Evolutionary conservation across 2,113 vertebrate species (phyloP).

Genomic region (Piliocolobus tephrosceles): DNA sequence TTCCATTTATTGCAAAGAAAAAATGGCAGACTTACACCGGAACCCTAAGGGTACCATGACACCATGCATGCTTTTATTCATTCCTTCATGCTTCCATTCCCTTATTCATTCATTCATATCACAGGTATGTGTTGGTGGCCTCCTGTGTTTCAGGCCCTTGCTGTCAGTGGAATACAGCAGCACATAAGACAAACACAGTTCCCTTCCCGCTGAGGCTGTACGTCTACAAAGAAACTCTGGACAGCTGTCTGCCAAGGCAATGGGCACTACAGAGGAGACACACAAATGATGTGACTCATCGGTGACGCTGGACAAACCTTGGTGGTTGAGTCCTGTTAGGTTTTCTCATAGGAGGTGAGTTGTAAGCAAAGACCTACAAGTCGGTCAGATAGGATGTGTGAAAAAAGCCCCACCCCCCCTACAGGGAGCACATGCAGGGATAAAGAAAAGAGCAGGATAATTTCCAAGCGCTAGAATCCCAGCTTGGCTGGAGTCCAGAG

Average conservation of each 20-base stretch:
- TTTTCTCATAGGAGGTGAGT: background rate
- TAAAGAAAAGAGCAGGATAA: background rate
- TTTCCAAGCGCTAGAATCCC: no score
- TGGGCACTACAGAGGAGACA: rapidly evolving
- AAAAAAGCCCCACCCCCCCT: no score
- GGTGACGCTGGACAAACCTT: no score
- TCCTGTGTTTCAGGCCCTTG: background rate
- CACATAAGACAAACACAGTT: rapidly evolving
- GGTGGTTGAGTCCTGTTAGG: rapidly evolving
- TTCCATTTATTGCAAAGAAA: background rate
- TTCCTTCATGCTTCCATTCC: rapidly evolving
- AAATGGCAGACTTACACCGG: background rate
- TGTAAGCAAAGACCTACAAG: background rate
- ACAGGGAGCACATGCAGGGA: rapidly evolving
- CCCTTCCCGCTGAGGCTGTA: background rate
- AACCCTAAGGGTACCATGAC: rapidly evolving
- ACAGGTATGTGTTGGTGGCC: no score
- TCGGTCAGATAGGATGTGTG: rapidly evolving
- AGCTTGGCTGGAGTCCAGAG: background rate
- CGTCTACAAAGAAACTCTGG: background rate
- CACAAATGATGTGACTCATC: rapidly evolving
- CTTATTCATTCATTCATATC: background rate
- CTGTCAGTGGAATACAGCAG: rapidly evolving
- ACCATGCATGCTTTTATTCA: background rate
- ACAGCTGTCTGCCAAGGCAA: no score